A percentile compares a stretch with the other conserved stretches of the same genome.
phyloP scores from a whole-genome alignment of 2,113 vertebrate species.

The Motacilla alba region DNA sequence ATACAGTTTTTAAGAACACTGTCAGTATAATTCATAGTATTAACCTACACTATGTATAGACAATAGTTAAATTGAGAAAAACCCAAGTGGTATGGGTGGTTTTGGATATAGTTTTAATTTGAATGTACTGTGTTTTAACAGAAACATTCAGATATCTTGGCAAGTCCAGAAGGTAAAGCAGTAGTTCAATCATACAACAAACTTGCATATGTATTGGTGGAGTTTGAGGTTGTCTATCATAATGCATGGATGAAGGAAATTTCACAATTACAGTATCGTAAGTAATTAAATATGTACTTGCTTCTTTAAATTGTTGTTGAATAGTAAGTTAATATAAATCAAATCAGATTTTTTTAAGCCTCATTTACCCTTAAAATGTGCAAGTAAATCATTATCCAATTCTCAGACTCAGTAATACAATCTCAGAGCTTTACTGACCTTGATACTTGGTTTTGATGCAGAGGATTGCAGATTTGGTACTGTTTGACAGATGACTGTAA shows the following conservation, averaged over 20 bases:
- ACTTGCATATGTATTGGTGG: constrained; percentile 73
- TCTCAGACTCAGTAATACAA: background rate
- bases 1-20: background rate
- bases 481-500: background rate
- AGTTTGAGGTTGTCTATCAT: constrained; percentile 78
- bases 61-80: background rate
- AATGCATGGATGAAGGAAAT: constrained; percentile 78
- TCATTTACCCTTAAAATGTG: background rate
- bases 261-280: constrained; percentile 72
- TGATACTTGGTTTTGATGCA: background rate
- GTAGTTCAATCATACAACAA: constrained; percentile 79
- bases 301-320: background rate
- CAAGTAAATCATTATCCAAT: background rate
- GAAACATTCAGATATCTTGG: constrained; percentile 80
- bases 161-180: constrained; percentile 74
- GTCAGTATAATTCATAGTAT: background rate
- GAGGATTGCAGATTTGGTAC: background rate
- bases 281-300: background rate
- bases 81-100: background rate
- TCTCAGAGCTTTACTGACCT: background rate
- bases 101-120: background rate
- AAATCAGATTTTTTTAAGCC: background rate
- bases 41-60: background rate
- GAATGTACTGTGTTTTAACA: constrained; percentile 53
- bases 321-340: background rate